Conservation (phyloP, 92 coral and sea anemone genomes). For the Palythoa heliodiscus region DNA sequence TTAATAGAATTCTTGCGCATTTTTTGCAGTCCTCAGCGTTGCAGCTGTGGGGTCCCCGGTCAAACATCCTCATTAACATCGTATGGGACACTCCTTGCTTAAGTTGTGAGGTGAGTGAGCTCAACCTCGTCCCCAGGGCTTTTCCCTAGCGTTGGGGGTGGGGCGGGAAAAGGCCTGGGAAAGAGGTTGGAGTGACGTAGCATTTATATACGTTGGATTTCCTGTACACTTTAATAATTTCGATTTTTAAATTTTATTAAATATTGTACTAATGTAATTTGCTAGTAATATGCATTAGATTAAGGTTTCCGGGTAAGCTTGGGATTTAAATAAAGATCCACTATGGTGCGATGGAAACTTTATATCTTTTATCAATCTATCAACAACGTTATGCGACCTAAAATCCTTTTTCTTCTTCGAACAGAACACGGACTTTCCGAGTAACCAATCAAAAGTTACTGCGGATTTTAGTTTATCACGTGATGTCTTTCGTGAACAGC, state of each 20-base stretch:
- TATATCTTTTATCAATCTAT: too few species aligned
- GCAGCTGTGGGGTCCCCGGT: neutral
- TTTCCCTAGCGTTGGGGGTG: too few species aligned
- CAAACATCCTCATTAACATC: conserved; percentile 26
- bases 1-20: neutral
- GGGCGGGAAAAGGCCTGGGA: too few species aligned
- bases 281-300: too few species aligned
- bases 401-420: neutral
- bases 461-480: conserved; percentile 31
- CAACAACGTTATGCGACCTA: too few species aligned
- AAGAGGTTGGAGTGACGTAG: neutral
- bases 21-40: conserved; percentile 14
- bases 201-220: neutral
- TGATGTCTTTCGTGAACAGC: conserved; percentile 5
- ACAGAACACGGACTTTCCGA: neutral
- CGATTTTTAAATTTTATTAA: too few species aligned
- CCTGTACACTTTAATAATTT: neutral
- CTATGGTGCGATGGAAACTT: too few species aligned
- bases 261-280: too few species aligned
- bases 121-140: too few species aligned
- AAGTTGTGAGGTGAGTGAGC: conserved; percentile 19
- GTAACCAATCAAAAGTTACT: neutral
- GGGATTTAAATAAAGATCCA: too few species aligned
- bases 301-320: too few species aligned
- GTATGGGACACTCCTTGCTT: conserved; percentile 26